Percentiles rank a stretch among this genome's conserved stretches.
These are phyloP conservation scores for Mormyrus proboscirostris DNA, from an alignment of 2,797 vertebrate genomes.

Conservation along the genomic window DNA sequence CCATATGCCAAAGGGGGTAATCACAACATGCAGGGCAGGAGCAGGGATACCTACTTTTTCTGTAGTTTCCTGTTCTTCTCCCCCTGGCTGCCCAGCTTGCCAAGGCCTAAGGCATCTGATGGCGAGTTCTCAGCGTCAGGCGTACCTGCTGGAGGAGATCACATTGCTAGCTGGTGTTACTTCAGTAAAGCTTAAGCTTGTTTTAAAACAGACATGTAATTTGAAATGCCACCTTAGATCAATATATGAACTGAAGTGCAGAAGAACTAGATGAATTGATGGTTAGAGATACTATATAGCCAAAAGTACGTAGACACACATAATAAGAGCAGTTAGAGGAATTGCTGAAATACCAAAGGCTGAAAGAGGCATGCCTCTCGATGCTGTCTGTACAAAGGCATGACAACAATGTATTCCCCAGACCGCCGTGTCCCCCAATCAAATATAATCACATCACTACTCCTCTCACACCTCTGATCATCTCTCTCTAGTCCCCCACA, in stretches of 20 bases:
- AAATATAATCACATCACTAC: background rate
- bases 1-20: background rate
- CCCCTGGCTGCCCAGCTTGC: constrained; percentile 79
- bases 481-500: background rate
- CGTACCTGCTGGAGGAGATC: constrained; percentile 58
- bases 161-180: background rate
- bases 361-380: background rate
- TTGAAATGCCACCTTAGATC: background rate
- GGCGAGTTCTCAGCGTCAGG: constrained; percentile 75
- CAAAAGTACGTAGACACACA: background rate
- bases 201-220: background rate
- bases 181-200: background rate
- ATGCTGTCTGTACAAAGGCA: background rate
- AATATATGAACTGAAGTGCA: background rate
- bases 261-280: background rate
- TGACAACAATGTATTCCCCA: background rate
- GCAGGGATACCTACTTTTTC: constrained; percentile 78
- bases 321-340: background rate
- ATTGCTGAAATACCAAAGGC: background rate
- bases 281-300: background rate
- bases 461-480: background rate
- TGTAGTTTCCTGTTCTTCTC: constrained; percentile 94
- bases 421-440: background rate
- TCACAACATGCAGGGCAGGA: background rate
- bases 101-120: constrained; percentile 76